phyloP scores from a whole-genome alignment of 2,797 vertebrate species.

The Synanceia verrucosa region DNA sequence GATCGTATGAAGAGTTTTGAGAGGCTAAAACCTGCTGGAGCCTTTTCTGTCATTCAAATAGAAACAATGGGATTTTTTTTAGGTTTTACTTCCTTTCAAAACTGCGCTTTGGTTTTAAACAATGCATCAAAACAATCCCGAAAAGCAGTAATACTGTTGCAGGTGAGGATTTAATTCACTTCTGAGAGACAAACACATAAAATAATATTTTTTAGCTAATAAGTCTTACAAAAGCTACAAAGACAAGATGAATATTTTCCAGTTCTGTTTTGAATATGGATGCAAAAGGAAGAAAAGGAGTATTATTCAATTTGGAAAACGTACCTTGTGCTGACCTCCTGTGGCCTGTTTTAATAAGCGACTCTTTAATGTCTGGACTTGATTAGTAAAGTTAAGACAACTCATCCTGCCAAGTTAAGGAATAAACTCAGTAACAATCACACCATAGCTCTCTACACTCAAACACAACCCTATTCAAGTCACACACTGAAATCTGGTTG shows the following conservation, averaged over 20 bases:
- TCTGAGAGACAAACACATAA: background rate
- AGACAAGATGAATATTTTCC: background rate
- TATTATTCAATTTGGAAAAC: background rate
- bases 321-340: slow-evolving; percentile 47
- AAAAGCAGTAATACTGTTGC: background rate
- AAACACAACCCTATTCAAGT: background rate
- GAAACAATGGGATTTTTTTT: background rate
- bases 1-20: background rate
- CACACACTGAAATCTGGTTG: slow-evolving; percentile 44
- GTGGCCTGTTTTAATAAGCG: background rate
- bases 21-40: background rate
- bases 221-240: background rate
- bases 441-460: background rate
- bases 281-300: background rate
- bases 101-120: background rate
- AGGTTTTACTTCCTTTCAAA: background rate
- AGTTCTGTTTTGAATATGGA: background rate
- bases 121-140: background rate
- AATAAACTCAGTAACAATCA: background rate
- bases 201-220: background rate
- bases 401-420: slow-evolving; percentile 41
- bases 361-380: slow-evolving; percentile 33
- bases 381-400: slow-evolving; percentile 32
- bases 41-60: background rate
- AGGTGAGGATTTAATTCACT: background rate